Conservation (phyloP, 2,888 invertebrate species). For the Pemphredon lugubris region DNA sequence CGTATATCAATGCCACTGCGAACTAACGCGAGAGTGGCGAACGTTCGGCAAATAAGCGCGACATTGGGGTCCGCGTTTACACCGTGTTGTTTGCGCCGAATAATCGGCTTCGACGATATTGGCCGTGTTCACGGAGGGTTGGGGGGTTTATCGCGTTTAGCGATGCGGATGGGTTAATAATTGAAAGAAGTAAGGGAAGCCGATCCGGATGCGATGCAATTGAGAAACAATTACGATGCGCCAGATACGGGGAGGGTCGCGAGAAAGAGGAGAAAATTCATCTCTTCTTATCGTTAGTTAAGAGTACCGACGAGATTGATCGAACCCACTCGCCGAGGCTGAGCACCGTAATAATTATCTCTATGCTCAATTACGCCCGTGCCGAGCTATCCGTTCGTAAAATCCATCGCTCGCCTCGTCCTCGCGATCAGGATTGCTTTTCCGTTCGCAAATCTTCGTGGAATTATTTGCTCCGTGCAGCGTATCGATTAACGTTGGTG, state of each 20-base stretch:
- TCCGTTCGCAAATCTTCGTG: slow-evolving; percentile 14
- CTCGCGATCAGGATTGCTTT: slow-evolving; percentile 23
- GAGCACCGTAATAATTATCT: slow-evolving; percentile 64
- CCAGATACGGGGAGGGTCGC: slow-evolving; percentile 18
- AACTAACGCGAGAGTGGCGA: no score
- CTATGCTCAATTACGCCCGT: slow-evolving; percentile 65
- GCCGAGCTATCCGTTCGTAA: slow-evolving; percentile 48
- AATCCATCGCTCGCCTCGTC: slow-evolving; percentile 49
- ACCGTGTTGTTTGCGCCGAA: no score
- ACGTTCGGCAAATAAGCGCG: no score
- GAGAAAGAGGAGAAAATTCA: slow-evolving; percentile 44
- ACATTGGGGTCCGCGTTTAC: no score
- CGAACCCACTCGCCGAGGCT: slow-evolving; percentile 38
- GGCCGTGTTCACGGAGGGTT: no score
- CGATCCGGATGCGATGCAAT: slow-evolving; percentile 16
- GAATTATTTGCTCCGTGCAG: not conserved
- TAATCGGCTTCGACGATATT: no score
- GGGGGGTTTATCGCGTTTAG: no score
- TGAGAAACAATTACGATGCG: slow-evolving; percentile 40
- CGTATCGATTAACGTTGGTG: no score
- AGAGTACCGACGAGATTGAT: slow-evolving; percentile 47
- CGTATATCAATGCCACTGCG: no score
- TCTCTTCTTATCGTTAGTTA: slow-evolving; percentile 28
- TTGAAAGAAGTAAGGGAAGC: slow-evolving; percentile 16
- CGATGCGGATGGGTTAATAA: slow-evolving; percentile 28